Conservation (phyloP, 2,888 invertebrate species). For the Plusia festucae region DNA sequence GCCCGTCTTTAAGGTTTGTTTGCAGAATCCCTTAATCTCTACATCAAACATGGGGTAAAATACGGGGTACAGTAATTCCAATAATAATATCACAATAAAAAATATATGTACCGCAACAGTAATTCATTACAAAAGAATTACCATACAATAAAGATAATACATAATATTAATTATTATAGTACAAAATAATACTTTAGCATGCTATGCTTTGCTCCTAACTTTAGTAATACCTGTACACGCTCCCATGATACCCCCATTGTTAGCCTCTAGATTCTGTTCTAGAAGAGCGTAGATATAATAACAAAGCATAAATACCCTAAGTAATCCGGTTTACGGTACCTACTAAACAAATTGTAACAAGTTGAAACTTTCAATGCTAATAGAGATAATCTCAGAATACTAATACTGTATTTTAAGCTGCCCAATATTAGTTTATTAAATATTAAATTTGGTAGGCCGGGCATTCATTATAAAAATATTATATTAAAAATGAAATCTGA, state of each 20-base stretch:
- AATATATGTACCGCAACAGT: background rate
- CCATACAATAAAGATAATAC: background rate
- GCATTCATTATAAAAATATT: background rate
- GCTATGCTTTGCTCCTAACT: background rate
- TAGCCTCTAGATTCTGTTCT: background rate
- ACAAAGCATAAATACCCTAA: constrained; percentile 1
- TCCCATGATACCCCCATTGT: background rate
- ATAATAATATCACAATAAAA: constrained; percentile 2
- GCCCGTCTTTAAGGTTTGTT: background rate
- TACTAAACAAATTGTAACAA: constrained; percentile 3
- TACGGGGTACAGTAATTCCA: background rate
- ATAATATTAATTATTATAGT: background rate
- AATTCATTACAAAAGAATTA: background rate
- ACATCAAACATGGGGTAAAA: constrained; percentile 1
- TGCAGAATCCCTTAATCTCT: background rate
- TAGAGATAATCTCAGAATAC: background rate
- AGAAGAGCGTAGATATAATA: constrained; percentile 2
- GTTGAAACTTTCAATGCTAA: background rate
- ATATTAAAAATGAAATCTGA: background rate
- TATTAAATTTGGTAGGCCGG: background rate
- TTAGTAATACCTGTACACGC: background rate
- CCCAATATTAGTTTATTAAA: constrained; percentile 1
- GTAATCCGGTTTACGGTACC: background rate
- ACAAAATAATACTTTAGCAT: background rate
- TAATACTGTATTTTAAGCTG: background rate